Evolutionary conservation across 2,113 vertebrate species (phyloP).

Genomic region (Ctenodactylus gundi): DNA sequence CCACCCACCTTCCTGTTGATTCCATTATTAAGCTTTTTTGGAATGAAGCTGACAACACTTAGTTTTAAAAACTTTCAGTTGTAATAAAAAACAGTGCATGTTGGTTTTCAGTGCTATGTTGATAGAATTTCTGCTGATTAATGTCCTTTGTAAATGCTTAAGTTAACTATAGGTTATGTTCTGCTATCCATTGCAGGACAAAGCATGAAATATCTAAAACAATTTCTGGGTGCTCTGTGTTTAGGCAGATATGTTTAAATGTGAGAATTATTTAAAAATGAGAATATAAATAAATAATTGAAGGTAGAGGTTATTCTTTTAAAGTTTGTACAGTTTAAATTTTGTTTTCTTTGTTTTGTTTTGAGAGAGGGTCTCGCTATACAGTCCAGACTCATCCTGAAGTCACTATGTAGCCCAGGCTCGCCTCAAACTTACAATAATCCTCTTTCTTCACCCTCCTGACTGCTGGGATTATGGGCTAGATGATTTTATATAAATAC

Average conservation of each 20-base stretch:
- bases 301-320: not conserved
- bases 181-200: not conserved
- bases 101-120: not conserved
- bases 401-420: no score
- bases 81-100: not conserved
- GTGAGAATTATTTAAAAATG: not conserved
- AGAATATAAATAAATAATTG: not conserved
- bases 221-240: not conserved
- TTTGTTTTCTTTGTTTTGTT: no score
- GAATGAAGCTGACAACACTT: not conserved
- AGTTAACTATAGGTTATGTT: not conserved
- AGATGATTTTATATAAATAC: not conserved
- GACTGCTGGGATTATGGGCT: no score
- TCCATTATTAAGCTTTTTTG: not conserved
- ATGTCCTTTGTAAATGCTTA: not conserved
- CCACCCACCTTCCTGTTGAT: conserved; percentile 8
- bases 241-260: not conserved
- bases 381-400: no score
- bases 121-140: not conserved
- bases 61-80: not conserved
- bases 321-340: no score
- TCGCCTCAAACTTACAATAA: no score
- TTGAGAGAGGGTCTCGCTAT: no score
- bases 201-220: not conserved
- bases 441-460: no score